These are phyloP conservation scores for Subanguina moxae DNA, from an alignment of 1,140 invertebrate genomes.

Conservation along the genomic window DNA sequence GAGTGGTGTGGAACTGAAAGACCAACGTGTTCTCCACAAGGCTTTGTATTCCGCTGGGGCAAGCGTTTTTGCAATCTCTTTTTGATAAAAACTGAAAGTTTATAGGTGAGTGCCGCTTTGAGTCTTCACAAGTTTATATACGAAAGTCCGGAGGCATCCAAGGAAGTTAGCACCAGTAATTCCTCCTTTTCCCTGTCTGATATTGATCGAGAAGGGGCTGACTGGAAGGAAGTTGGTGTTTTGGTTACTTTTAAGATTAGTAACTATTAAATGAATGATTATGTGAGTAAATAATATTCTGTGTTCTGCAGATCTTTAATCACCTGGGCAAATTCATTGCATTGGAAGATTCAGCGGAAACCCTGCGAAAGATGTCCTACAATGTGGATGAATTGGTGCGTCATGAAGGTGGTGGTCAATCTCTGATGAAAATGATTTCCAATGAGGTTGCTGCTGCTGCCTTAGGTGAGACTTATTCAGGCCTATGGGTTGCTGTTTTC, in stretches of 20 bases:
- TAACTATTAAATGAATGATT: not conserved
- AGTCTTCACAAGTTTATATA: constrained; percentile 32
- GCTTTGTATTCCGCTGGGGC: constrained; percentile 35
- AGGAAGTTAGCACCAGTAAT: constrained; percentile 8
- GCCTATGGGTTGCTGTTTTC: too few relatives aligned
- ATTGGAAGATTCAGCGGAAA: constrained; percentile 25
- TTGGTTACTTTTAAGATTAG: not conserved
- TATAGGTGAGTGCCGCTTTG: constrained; percentile 27
- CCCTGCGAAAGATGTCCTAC: constrained; percentile 25
- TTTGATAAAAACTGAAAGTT: too few relatives aligned
- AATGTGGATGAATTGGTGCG: constrained; percentile 24
- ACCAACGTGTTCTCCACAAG: constrained; percentile 32
- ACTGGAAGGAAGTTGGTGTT: constrained; percentile 20
- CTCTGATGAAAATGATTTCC: constrained; percentile 22
- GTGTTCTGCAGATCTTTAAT: constrained; percentile 23
- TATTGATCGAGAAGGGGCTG: constrained; percentile 14
- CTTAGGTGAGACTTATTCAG: not conserved
- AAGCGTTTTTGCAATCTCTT: too few relatives aligned
- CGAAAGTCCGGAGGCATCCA: constrained; percentile 5
- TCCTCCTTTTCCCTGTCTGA: constrained; percentile 10
- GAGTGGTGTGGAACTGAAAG: constrained; percentile 35
- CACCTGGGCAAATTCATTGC: constrained; percentile 31
- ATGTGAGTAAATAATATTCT: not conserved
- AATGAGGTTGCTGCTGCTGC: constrained; percentile 5
- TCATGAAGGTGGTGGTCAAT: constrained; percentile 1